Base-by-base conservation (phyloP, 2,888 invertebrate genomes). In the Drosophila paracracens region DNA sequence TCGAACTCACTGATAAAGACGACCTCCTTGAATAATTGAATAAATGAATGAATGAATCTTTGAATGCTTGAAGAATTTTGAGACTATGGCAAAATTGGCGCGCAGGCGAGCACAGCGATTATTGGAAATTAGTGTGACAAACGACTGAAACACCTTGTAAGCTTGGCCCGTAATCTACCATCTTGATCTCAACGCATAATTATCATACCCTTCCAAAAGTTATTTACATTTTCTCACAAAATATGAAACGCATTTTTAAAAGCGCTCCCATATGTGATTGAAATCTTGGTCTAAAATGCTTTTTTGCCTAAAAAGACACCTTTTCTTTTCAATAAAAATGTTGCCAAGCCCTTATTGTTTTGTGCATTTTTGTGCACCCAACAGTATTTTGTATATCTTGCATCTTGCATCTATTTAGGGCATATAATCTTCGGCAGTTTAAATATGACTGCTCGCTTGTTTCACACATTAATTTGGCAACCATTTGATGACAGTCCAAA, bases 1-100 rank as follows among this genome's bases (percentile, higher is more conserved):
- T 86, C 86, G 85, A 86, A 86, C 88, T 86, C 86, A 74, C 83
- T 83, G 86, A 86, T 88, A 88, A 84, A 76, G 74, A 65, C 53
- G 52, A 50, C 58, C 69, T 48, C 52, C 64, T 57, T 67, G 69
- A 82, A 72, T 25, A 46, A 46, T 25, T 40, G 4, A 40, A 10
- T 73, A 63, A 75, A 64, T 63, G 64, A 73, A 72, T 78, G 70
- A 75, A 65, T 67, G 58, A 54, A 50, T 43, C 59, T 51, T 21
- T 54, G 48, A 59, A 51, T 58, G 50, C 58, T 57, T 16, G 21
- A 21, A 57, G 27, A 68, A 70, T 74, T 52, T 77, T 31, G 46
- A 59, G 54, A 68, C n/a, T 58, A 48, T 72, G 68, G 50, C 38
- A 35, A 58, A 79, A 65, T 72, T 72, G 60, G 69, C 68, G 71